Base-by-base conservation (phyloP, 2,113 vertebrate genomes). In the Vombatus ursinus region DNA sequence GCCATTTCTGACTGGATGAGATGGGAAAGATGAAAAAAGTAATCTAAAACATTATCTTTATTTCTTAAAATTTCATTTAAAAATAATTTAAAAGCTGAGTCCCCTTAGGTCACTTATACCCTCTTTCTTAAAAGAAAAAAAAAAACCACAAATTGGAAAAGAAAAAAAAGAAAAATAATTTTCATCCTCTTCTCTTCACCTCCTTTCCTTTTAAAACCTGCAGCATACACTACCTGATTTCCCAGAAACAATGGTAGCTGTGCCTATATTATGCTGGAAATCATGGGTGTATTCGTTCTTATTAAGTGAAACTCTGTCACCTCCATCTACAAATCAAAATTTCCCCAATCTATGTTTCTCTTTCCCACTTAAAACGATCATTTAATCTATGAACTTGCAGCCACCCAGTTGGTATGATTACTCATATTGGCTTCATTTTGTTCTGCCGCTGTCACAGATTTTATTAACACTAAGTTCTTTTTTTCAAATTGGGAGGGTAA, bases 401-500 rank as follows among this genome's bases (percentile, higher is more conserved):
- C 94, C 90, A 61, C 91, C 49, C 28, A 89, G 50, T 93, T 89
- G 53, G 90, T 16, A 50, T 52, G 26, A 53, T 92, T 91, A 22
- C 44, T n/a, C 14, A 28, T 53, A 91, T 90, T 95, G 89, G 84
- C 89, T 97, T 96, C 37, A 95, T 96, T 93, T 97, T 89, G 48
- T 50, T 97, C 96, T 95, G 50, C 61, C 94, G 57, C 89, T 96
- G 93, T 84, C 51, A 91, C 0, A 96, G 95, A 96, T 96, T 19
- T 95, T 96, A 97, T 97, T 92, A 95, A 57, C 84, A n/a, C 31
- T 90, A 19, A 19, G 19, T 90, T 97, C 31, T 68, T 97, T 94
- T 97, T 98, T 97, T 98, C 97, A 97, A 57, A 96, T 26, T n/a
- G 89, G 91, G 44, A 92, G 92, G 91, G 68, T 96, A 97, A 97